A percentile compares a stretch with the other conserved stretches of the same genome.
Evolutionary conservation across 2,797 vertebrate genomes (phyloP).

Genomic region (Anabacerthia variegaticeps): DNA sequence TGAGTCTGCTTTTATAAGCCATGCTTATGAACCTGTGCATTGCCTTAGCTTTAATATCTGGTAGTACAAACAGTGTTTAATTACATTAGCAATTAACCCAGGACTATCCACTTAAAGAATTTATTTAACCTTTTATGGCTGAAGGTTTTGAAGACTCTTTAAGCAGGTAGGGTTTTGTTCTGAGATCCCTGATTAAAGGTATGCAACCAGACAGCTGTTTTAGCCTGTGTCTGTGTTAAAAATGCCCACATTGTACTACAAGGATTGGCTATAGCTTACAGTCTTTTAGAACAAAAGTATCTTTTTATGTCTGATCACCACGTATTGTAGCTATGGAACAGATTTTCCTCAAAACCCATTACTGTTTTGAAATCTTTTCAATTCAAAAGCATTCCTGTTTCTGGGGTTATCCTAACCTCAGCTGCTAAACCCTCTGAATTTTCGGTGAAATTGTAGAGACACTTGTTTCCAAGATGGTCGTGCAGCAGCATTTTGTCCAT

Average conservation of each 20-base stretch:
- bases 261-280: neutral
- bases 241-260: neutral
- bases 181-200: neutral
- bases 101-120: neutral
- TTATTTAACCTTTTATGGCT: neutral
- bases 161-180: neutral
- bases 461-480: accelerated
- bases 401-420: neutral
- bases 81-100: neutral
- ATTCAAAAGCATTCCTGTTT: neutral
- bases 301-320: neutral
- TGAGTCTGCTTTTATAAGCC: neutral
- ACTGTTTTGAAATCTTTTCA: neutral
- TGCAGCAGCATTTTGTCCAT: neutral
- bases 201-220: neutral
- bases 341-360: neutral
- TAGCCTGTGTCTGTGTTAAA: neutral
- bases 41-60: neutral
- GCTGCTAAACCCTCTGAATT: neutral
- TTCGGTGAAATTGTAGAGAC: neutral
- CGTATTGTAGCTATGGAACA: neutral
- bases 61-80: neutral
- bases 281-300: neutral
- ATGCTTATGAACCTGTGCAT: neutral
- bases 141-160: neutral